Base-by-base conservation (phyloP, 2,113 vertebrate genomes). In the Phocoena sinus region DNA sequence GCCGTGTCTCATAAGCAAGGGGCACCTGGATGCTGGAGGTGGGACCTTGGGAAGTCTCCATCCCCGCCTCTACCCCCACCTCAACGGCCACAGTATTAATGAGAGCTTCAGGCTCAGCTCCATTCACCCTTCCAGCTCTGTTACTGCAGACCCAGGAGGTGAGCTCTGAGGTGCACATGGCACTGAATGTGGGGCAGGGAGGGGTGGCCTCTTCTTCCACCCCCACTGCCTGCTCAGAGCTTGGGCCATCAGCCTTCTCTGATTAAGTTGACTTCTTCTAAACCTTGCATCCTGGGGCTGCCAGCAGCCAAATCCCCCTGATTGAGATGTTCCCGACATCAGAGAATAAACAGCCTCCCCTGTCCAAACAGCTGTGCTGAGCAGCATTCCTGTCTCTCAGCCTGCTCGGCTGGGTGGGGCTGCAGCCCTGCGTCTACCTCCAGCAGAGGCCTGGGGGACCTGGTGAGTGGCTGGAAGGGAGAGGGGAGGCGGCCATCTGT, bases 301-400 rank as follows among this genome's bases (percentile, higher is more conserved):
- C 63, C 88, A 63, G 93, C 92, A 70, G 96, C 96, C 95, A 97
- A 91, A 86, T 96, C 90, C 86, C 97, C 90, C 96, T 96, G 65
- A 95, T 97, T 85, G 92, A 79, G 96, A 96, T 90, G 65, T 97
- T 97, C 95, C 83, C 8, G 36, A 96, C 96, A 90, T 82, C 41
- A 58, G 92, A 96, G 95, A 93, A 97, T 94, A 98, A 97, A 97
- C 98, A 98, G 84, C 53, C 92, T 96, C 94, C 36, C 58, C 86
- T 95, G 79, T 95, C 91, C 83, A 20, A 96, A 92, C 97, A 96
- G 93, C 89, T 95, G 96, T 83, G 86, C 79, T 3, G 56, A 96
- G 53, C 65, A n/a, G 50, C 91, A 73, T 97, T 95, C 91, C 90
- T 95, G 86, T 96, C 84, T 95, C 89, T 58, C 8, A 0, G 73